These are phyloP conservation scores for Rhadinocentrus ornatus DNA, from an alignment of 2,797 vertebrate genomes.

Conservation along the genomic window DNA sequence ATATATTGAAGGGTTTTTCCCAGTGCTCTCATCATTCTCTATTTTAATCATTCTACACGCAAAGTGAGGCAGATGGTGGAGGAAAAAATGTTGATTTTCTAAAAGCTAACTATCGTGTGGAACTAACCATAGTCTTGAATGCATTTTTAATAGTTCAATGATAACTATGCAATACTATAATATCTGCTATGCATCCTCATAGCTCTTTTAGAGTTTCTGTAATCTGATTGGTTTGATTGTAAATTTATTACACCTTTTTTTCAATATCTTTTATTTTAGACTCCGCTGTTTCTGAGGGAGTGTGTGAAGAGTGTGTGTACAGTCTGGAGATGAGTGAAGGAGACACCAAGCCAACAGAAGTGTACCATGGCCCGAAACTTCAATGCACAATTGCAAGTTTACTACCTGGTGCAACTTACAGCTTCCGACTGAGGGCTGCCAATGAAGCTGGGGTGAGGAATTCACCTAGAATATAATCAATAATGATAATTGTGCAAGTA, in stretches of 20 bases:
- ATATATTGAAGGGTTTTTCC: constrained; percentile 58
- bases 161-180: neutral
- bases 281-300: constrained; percentile 76
- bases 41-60: constrained; percentile 19
- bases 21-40: constrained; percentile 33
- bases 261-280: constrained; percentile 57
- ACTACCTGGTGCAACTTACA: constrained; percentile 91
- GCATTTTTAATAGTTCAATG: neutral
- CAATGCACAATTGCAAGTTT: constrained; percentile 92
- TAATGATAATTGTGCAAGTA: neutral
- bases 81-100: neutral
- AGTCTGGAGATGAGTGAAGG: constrained; percentile 93
- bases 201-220: neutral
- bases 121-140: neutral
- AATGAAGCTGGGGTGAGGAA: constrained; percentile 93
- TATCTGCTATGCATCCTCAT: neutral
- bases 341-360: constrained; percentile 81
- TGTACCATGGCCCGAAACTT: constrained; percentile 89
- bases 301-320: constrained; percentile 88
- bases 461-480: neutral
- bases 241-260: neutral
- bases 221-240: neutral
- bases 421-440: constrained; percentile 89
- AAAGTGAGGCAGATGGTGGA: constrained; percentile 7
- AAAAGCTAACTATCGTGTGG: neutral